These are phyloP conservation scores for Speoplatyrhinus poulsoni DNA, from an alignment of 2,113 vertebrate species.

Conservation along the genomic window DNA sequence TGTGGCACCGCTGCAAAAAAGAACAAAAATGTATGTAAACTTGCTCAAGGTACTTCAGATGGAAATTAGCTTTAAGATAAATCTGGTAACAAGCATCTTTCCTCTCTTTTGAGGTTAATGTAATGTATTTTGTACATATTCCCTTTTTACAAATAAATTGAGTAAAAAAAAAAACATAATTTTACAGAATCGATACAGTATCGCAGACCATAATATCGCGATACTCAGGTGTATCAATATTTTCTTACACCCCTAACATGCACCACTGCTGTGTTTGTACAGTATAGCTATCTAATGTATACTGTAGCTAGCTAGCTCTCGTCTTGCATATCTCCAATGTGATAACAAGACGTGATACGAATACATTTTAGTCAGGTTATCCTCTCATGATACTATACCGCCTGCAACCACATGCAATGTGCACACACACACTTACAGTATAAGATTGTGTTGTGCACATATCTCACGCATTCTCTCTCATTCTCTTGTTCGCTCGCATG, in stretches of 20 bases:
- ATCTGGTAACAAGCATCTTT: too few relatives aligned
- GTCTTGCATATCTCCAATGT: slow-evolving; percentile 3
- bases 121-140: too few relatives aligned
- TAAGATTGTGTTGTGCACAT: not conserved
- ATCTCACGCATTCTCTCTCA: not conserved
- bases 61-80: too few relatives aligned
- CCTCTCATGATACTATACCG: slow-evolving; percentile 18
- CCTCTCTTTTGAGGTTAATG: too few relatives aligned
- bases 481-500: not conserved
- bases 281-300: not conserved
- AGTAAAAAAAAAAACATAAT: too few relatives aligned
- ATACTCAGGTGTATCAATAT: too few relatives aligned
- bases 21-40: too few relatives aligned
- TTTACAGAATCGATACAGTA: too few relatives aligned
- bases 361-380: not conserved
- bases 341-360: slow-evolving; percentile 7
- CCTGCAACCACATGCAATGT: slow-evolving; percentile 1
- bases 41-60: too few relatives aligned
- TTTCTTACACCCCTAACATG: not conserved
- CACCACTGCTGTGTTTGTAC: slow-evolving; percentile 12
- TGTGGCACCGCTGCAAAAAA: too few relatives aligned
- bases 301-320: slow-evolving; percentile 4
- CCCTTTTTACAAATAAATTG: too few relatives aligned
- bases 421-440: not conserved
- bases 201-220: too few relatives aligned